phyloP scores from a whole-genome alignment of 2,113 vertebrate genomes.

The Corynorhinus townsendii region DNA sequence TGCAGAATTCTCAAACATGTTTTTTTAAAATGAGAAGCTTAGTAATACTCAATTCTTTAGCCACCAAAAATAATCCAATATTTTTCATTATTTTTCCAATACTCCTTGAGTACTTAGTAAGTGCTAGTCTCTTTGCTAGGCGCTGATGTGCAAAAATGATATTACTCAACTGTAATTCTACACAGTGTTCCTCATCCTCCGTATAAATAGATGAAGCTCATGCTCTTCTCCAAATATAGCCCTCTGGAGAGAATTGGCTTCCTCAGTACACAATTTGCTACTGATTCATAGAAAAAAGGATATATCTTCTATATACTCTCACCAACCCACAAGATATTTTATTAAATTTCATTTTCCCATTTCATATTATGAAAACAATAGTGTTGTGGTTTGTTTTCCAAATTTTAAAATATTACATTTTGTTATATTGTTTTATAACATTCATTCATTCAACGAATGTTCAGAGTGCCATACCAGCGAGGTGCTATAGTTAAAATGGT shows the following conservation, averaged over 20 bases:
- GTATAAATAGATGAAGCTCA: not conserved
- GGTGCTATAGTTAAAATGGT: not conserved
- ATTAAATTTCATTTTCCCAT: constrained; percentile 3
- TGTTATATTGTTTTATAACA: not conserved
- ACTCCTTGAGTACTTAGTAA: not conserved
- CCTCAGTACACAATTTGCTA: not conserved
- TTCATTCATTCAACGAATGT: not conserved
- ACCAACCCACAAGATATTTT: not conserved
- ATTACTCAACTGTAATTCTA: not conserved
- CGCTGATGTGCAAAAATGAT: not conserved
- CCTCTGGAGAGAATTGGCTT: not conserved
- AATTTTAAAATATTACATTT: not conserved
- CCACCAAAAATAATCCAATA: not conserved
- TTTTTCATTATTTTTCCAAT: not conserved
- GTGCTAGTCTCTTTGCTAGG: not conserved
- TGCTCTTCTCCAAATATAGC: not conserved
- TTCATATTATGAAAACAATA: not conserved
- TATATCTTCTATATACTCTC: not conserved
- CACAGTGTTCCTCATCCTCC: not conserved
- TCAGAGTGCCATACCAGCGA: not conserved
- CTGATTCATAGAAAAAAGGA: not conserved
- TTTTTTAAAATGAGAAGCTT: constrained; percentile 27
- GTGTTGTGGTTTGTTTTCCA: not conserved
- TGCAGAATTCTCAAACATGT: not conserved
- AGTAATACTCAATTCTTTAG: not conserved